Base-by-base conservation (phyloP, 1,140 invertebrate genomes). In the Geopemphigus sp. region DNA sequence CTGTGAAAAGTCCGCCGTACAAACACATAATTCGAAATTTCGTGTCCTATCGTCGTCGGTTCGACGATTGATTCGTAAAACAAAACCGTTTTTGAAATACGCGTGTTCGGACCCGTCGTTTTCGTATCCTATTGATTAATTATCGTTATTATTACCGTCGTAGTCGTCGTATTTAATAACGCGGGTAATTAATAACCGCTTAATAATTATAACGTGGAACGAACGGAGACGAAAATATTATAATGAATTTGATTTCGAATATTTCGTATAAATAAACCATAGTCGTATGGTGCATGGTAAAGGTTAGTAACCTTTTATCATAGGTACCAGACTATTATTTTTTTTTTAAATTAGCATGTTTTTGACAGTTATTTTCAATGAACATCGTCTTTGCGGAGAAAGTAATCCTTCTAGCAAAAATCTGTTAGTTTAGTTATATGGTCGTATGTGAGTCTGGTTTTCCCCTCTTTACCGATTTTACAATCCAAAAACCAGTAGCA, bases 321-420 rank as follows among this genome's bases (percentile, higher is more conserved):
- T 24, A 17, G 22, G 5, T 50, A 68, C 22, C 15, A 15, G 15
- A 22, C 50, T 68, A 50, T 59, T 24, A 59, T 24, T 59, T 26
- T 61, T 61, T 15, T 70, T 50, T 29, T 47, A 61, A 78, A 78
- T 78, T 63, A 78, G 74, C 56, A 78, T 78, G 57, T 78, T 61
- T 78, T 78, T 78, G 74, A 63, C 74, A 61, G 74, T 19, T 78
- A 59, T 50, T 78, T 59, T 59, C 57, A 26, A 26, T 63, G 74
- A 59, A 19, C 32, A 61, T 63, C 57, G 56, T 63, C 32, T 78
- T 61, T 47, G 74, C 74, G 17, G 74, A 78, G 74, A 78, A 78
- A 78, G 74, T 78, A 78, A 78, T 78, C 63, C 22, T 78, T 63
- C 29, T 61, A 63, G 57, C 74, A 78, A 78, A 78, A 78, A 63